Evolutionary conservation across 2,888 invertebrate species (phyloP).

Genomic region (Mechanitis messenoides): DNA sequence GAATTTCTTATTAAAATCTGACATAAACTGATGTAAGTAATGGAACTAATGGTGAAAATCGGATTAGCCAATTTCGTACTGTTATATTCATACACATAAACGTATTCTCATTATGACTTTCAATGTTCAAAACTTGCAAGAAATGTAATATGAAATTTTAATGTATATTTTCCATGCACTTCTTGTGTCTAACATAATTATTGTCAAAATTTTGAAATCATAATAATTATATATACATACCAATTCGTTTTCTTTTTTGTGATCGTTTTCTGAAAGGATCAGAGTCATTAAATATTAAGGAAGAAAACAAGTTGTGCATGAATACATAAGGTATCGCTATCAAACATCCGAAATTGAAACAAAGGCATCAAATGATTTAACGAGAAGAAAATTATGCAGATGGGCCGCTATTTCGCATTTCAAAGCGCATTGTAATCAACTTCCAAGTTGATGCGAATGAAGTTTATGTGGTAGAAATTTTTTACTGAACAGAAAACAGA

Average conservation of each 20-base stretch:
- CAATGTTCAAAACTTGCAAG: slow-evolving; percentile 17
- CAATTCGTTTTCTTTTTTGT: too few species aligned
- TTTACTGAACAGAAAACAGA: slow-evolving; percentile 1
- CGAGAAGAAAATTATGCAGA: slow-evolving; percentile 9
- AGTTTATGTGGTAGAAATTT: slow-evolving; percentile 5
- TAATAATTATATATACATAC: not conserved
- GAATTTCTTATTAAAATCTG: too few species aligned
- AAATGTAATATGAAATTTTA: slow-evolving; percentile 11
- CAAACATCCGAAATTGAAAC: not conserved
- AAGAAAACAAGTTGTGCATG: not conserved
- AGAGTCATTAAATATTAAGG: not conserved
- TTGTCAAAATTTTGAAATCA: not conserved
- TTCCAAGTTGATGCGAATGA: slow-evolving; percentile 4
- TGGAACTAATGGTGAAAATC: slow-evolving; percentile 10
- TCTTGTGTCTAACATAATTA: not conserved
- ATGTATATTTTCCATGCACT: slow-evolving; percentile 11
- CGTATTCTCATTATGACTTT: slow-evolving; percentile 18
- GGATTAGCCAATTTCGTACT: slow-evolving; percentile 14
- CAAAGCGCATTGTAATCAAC: slow-evolving; percentile 14
- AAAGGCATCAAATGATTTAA: slow-evolving; percentile 9
- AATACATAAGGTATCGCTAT: not conserved
- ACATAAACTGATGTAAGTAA: not conserved
- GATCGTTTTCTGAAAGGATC: too few species aligned
- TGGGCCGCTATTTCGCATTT: slow-evolving; percentile 6
- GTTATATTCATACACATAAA: slow-evolving; percentile 10